Percentiles rank a stretch among this genome's conserved stretches.
Evolutionary conservation across 2,113 vertebrate species (phyloP).

Genomic region (Oceanites oceanicus): DNA sequence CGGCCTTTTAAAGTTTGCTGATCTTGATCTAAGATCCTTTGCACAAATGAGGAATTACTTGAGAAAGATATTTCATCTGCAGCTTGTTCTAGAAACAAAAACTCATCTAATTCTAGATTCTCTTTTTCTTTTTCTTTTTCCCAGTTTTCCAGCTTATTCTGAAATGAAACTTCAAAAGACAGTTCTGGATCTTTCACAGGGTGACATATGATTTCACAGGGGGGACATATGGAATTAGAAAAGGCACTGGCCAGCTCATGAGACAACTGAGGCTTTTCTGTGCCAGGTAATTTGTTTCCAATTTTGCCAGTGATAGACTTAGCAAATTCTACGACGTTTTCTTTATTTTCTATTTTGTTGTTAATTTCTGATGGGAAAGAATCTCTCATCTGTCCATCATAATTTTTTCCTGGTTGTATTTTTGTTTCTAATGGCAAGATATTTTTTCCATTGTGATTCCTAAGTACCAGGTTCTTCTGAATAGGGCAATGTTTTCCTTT

Average conservation of each 20-base stretch:
- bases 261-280: not conserved
- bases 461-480: constrained; percentile 64
- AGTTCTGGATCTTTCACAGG: constrained; percentile 53
- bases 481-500: constrained; percentile 40
- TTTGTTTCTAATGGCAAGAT: constrained; percentile 9
- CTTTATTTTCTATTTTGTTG: constrained; percentile 61
- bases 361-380: constrained; percentile 35
- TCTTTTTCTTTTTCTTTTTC: constrained; percentile 83
- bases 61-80: constrained; percentile 96
- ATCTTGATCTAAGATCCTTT: constrained; percentile 86
- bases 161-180: constrained; percentile 86
- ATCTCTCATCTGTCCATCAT: constrained; percentile 41
- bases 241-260: not conserved
- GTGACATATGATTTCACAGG: too few relatives aligned
- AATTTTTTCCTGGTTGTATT: constrained; percentile 29
- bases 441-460: constrained; percentile 72
- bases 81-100: constrained; percentile 92
- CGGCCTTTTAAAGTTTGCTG: constrained; percentile 65
- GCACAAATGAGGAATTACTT: constrained; percentile 93
- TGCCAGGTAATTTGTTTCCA: not conserved
- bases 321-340: constrained; percentile 37
- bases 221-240: not conserved
- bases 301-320: not conserved
- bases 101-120: constrained; percentile 90
- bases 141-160: constrained; percentile 84